phyloP scores from a whole-genome alignment of 2,888 invertebrate genomes.

The Cheilosia variabilis region DNA sequence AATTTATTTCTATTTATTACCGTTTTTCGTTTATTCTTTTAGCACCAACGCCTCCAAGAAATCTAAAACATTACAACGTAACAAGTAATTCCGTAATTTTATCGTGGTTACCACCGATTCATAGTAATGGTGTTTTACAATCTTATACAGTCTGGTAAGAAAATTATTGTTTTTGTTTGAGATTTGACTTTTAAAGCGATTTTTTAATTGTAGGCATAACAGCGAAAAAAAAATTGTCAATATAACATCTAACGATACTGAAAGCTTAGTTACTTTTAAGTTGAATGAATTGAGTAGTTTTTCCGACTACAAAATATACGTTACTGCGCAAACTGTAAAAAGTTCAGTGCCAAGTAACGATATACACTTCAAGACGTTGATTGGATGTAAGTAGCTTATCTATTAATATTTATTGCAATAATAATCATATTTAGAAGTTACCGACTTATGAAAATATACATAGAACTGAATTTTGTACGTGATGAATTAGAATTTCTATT shows the following conservation, averaged over 20 bases:
- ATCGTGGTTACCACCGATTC: slow-evolving; percentile 87
- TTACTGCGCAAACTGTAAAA: slow-evolving; percentile 89
- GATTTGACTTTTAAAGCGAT: neutral
- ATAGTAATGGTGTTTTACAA: slow-evolving; percentile 89
- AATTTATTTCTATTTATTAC: neutral
- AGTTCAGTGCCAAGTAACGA: slow-evolving; percentile 86
- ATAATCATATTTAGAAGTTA: too few species aligned
- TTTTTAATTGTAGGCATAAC: slow-evolving; percentile 66
- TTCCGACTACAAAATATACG: slow-evolving; percentile 88
- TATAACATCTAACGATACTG: slow-evolving; percentile 62
- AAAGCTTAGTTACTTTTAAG: slow-evolving; percentile 77
- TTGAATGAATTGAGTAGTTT: slow-evolving; percentile 85
- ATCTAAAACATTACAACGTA: slow-evolving; percentile 84
- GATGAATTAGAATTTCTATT: too few species aligned
- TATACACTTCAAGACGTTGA: slow-evolving; percentile 85
- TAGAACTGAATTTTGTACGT: too few species aligned
- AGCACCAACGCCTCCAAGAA: slow-evolving; percentile 85
- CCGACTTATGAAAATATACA: too few species aligned
- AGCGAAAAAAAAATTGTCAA: slow-evolving; percentile 36
- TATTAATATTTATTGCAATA: neutral
- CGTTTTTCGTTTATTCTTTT: slow-evolving; percentile 56
- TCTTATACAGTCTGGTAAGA: slow-evolving; percentile 87
- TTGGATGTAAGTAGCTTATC: slow-evolving; percentile 84
- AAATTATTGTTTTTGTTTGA: neutral
- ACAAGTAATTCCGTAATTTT: slow-evolving; percentile 87